phyloP scores from a whole-genome alignment of 2,113 vertebrate species.

The Apodemus speciosus region DNA sequence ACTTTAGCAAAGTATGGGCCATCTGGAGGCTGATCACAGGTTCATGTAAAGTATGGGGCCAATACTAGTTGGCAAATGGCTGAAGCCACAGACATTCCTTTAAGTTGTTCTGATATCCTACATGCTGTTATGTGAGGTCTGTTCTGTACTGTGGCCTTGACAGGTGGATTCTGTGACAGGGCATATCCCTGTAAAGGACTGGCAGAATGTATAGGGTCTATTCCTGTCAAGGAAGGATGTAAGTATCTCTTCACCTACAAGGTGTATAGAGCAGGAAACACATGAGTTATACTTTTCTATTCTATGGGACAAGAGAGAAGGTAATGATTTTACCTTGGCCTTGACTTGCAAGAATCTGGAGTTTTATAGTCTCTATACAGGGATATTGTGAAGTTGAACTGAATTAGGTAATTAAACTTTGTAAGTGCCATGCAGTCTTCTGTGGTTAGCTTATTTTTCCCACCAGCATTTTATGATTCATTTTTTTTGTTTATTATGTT shows the following conservation, averaged over 20 bases:
- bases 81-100: neutral
- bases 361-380: neutral
- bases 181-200: neutral
- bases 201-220: neutral
- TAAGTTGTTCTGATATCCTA: neutral
- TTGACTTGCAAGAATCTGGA: constrained; percentile 30
- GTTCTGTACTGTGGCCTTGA: neutral
- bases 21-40: neutral
- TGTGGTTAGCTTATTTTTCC: neutral
- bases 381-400: neutral
- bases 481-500: neutral
- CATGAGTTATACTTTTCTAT: neutral
- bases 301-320: neutral
- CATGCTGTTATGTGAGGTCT: neutral
- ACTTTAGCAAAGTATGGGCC: neutral
- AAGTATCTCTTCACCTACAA: neutral
- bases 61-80: neutral
- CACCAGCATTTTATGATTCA: constrained; percentile 14
- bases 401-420: neutral
- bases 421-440: constrained; percentile 10
- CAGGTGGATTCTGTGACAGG: neutral
- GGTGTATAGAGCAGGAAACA: neutral
- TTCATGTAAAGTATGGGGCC: neutral
- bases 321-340: neutral
- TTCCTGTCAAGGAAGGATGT: neutral